Conservation (phyloP, 1,140 invertebrate species). For the Doryteuthis pealeii region DNA sequence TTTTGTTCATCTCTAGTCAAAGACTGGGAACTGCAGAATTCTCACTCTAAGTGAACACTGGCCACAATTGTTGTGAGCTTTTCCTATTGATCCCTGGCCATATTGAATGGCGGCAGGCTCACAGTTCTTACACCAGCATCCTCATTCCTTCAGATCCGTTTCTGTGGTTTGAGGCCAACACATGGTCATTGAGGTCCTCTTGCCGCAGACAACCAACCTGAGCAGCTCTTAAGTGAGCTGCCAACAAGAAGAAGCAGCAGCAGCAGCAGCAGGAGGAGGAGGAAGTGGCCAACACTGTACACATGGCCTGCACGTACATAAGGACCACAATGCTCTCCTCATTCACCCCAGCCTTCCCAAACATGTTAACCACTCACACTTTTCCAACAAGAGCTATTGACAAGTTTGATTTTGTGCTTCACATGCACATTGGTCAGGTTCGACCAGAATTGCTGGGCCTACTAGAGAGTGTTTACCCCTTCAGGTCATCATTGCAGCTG, state of each 20-base stretch:
- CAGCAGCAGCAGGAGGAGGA: too few relatives aligned
- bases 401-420: conserved; percentile 7
- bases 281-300: too few relatives aligned
- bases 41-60: not conserved
- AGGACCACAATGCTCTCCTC: too few relatives aligned
- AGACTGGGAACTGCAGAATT: not conserved
- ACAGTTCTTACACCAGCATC: not conserved
- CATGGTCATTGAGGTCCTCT: conserved; percentile 2
- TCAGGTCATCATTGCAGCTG: not conserved
- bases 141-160: conserved; percentile 5
- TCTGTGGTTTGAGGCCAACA: not conserved
- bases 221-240: not conserved
- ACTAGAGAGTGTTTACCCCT: conserved; percentile 5
- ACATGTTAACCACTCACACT: too few relatives aligned
- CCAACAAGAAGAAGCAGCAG: not conserved
- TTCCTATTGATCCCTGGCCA: not conserved
- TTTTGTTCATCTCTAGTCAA: not conserved
- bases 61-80: not conserved
- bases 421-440: not conserved
- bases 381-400: conserved; percentile 4
- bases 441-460: not conserved
- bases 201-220: not conserved
- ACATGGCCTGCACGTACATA: too few relatives aligned
- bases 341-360: too few relatives aligned
- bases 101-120: not conserved